A percentile compares a stretch with the other conserved stretches of the same genome.
Evolutionary conservation across 64 coral and sea anemone genomes (phyloP).

Genomic region (Orbicella faveolata): DNA sequence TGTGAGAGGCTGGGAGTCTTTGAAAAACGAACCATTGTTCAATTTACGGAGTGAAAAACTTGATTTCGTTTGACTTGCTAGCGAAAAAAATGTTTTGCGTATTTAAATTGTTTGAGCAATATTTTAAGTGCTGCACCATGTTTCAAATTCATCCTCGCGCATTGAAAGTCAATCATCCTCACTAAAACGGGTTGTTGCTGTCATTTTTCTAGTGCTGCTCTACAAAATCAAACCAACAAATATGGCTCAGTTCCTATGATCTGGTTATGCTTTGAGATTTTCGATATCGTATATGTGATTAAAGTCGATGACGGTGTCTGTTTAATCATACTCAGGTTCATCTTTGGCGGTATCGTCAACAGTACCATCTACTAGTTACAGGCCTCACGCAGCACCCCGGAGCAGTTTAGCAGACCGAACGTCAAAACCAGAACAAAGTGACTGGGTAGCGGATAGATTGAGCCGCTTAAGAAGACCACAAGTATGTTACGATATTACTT

Average conservation of each 20-base stretch:
- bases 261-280: neutral
- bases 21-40: no score
- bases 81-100: no score
- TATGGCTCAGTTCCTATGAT: neutral
- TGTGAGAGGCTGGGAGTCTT: no score
- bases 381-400: neutral
- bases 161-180: no score
- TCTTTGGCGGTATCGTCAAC: neutral
- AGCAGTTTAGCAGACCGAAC: neutral
- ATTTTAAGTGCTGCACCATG: no score
- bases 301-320: neutral
- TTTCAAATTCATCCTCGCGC: no score
- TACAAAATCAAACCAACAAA: no score
- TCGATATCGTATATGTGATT: neutral
- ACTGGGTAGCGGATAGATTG: neutral
- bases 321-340: neutral
- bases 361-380: constrained; percentile 13
- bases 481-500: neutral
- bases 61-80: no score
- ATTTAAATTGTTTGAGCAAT: no score
- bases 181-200: no score
- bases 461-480: neutral
- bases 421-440: neutral
- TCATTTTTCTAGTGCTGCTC: no score
- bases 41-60: no score